Base-by-base conservation (phyloP, 2,113 vertebrate genomes). In the Festucalex cinctus region DNA sequence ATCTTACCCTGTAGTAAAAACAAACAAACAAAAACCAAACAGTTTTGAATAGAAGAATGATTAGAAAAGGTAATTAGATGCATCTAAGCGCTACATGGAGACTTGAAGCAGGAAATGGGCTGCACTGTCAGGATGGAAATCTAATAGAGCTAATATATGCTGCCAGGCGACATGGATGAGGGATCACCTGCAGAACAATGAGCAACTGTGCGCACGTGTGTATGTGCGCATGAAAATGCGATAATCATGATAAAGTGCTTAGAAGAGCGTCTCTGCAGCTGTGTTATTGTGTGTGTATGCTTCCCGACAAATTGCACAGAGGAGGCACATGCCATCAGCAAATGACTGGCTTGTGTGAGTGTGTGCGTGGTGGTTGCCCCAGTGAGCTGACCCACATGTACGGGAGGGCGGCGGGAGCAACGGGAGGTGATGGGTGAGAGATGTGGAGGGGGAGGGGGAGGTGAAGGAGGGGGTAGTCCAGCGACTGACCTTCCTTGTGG, bases 1-100 rank as follows among this genome's bases (percentile, higher is more conserved):
- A 91, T 65, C 80, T 95, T 94, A 71, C 84, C 88, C 96, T 98
- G 85, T 26, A 83, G 71, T 69, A 62, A 41, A 36, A 70, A 65
- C 44, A 36, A 24, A 76, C 68, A 71, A 36, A 68, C 44, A 69
- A 57, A 54, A 70, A 28, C 53, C 28, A 65, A 54, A 39, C n/a
- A 9, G 60, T 66, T 72, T 77, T 62, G 57, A 75, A 63, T 57
- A 53, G 66, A 56, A 65, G 9, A 78, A 76, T 67, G 43, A 74
- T 73, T 16, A 77, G 46, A 68, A 51, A 61, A 12, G 32, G 51
- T 28, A 56, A 44, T 59, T 24, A 69, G 32, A 76, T 59, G 36
- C 61, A 75, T 17, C 48, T 9, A 14, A 59, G 65, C 10, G 13
- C 49, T 3, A 12, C 56, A 57, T 66, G 58, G 48, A 62, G 22